A percentile compares a stretch with the other conserved stretches of the same genome.
Conservation (phyloP, 2,888 invertebrate species). For the Caenorhabditis zanzibari region DNA sequence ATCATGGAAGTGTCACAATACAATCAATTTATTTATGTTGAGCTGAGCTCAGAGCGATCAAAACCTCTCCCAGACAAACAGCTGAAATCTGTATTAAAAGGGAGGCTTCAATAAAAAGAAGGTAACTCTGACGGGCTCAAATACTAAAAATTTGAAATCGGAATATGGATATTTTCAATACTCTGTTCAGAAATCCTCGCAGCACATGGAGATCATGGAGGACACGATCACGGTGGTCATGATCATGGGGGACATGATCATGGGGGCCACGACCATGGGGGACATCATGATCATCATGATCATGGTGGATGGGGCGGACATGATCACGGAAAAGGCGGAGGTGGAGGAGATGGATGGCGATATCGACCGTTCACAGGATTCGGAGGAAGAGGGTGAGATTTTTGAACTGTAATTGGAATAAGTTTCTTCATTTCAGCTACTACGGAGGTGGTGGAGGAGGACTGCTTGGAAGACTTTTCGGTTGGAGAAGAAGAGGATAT, state of each 20-base stretch:
- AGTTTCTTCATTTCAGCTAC: conserved; percentile 28
- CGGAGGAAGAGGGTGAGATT: conserved; percentile 27
- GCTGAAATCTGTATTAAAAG: no score
- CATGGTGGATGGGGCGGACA: conserved; percentile 31
- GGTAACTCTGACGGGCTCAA: no score
- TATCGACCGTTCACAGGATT: conserved; percentile 38
- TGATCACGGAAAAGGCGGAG: conserved; percentile 36
- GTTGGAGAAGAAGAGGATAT: conserved; percentile 42
- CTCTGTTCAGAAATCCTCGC: conserved; percentile 10
- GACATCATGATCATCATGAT: conserved; percentile 27
- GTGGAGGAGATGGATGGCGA: conserved; percentile 30
- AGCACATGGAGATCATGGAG: conserved; percentile 17
- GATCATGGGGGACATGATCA: conserved; percentile 38
- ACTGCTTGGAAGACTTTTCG: conserved; percentile 22
- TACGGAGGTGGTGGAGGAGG: conserved; percentile 47
- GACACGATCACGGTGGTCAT: conserved; percentile 16
- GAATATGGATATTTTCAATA: no score
- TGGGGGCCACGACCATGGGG: conserved; percentile 9
- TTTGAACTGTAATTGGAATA: no score
- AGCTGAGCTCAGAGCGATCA: no score
- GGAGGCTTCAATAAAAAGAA: no score
- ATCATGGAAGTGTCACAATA: no score
- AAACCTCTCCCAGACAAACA: no score
- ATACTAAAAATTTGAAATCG: no score
- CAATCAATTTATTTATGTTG: no score